Conservation (phyloP, 2,113 vertebrate genomes). For the Misgurnus anguillicaudatus region DNA sequence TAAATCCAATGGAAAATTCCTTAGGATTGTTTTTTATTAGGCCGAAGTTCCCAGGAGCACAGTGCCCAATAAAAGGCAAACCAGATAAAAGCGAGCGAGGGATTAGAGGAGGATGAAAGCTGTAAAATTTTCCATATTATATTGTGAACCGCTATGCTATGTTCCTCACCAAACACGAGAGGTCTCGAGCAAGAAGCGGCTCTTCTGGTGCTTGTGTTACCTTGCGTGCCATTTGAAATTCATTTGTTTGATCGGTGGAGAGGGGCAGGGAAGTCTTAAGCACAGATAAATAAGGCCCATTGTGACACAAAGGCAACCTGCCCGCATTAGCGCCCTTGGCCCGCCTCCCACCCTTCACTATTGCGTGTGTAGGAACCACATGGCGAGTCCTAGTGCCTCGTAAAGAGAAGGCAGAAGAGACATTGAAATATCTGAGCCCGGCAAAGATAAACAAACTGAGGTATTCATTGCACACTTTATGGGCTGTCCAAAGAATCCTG, state of each 20-base stretch:
- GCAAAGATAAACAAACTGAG: slow-evolving; percentile 80
- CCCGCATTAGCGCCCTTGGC: slow-evolving; percentile 43
- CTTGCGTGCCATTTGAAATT: slow-evolving; percentile 38
- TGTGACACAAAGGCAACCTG: slow-evolving; percentile 64
- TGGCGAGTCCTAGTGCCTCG: slow-evolving; percentile 69
- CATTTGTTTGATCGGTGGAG: slow-evolving; percentile 45
- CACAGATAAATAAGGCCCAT: slow-evolving; percentile 56
- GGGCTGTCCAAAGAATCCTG: slow-evolving; percentile 73
- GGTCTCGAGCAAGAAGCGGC: background rate
- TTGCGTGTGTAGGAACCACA: slow-evolving; percentile 72
- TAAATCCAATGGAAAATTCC: slow-evolving; percentile 78
- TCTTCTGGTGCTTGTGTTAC: slow-evolving; percentile 3
- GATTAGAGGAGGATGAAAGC: slow-evolving; percentile 78
- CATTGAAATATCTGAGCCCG: slow-evolving; percentile 76
- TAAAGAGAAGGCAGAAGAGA: slow-evolving; percentile 75
- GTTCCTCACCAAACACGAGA: slow-evolving; percentile 56
- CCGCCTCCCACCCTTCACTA: slow-evolving; percentile 46
- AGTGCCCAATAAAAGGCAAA: slow-evolving; percentile 78
- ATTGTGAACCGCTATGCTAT: slow-evolving; percentile 74
- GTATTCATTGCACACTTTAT: slow-evolving; percentile 79
- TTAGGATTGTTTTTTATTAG: slow-evolving; percentile 78
- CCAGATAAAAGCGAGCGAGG: slow-evolving; percentile 77
- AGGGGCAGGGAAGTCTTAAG: background rate
- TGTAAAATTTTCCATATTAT: slow-evolving; percentile 81
- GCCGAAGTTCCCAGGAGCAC: slow-evolving; percentile 79